Percentiles rank a stretch among this genome's conserved stretches.
Conservation (phyloP, 2,888 invertebrate species). For the Gymnocheta viridis region DNA sequence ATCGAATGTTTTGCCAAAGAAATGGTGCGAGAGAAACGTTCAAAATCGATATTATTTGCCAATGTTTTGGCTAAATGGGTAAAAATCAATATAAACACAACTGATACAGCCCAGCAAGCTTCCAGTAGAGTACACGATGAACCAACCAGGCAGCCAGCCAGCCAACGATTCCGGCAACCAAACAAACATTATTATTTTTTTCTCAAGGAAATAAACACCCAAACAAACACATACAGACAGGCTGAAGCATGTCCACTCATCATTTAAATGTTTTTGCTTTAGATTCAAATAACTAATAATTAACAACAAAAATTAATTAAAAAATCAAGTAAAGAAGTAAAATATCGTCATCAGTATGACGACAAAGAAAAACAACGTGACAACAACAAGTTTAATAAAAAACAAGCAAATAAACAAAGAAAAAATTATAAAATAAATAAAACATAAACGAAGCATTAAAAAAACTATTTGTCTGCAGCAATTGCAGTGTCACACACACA, state of each 20-base stretch:
- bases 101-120: background rate
- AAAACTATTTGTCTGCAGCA: background rate
- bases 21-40: too few relatives aligned
- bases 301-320: background rate
- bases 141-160: background rate
- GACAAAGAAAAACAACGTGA: conserved; percentile 55
- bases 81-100: too few relatives aligned
- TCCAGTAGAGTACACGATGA: background rate
- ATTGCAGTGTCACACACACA: background rate
- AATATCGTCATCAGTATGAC: conserved; percentile 58
- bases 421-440: background rate
- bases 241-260: conserved; percentile 8
- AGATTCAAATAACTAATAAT: background rate
- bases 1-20: too few relatives aligned
- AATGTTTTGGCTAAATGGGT: too few relatives aligned
- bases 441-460: background rate
- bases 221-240: background rate
- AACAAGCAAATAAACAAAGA: conserved; percentile 3
- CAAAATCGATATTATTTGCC: too few relatives aligned
- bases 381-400: conserved; percentile 28
- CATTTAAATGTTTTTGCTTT: conserved; percentile 27
- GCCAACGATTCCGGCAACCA: conserved; percentile 6
- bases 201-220: background rate
- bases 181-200: conserved; percentile 21
- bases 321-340: background rate